A percentile compares a stretch with the other conserved stretches of the same genome.
Evolutionary conservation across 2,797 vertebrate species (phyloP).

Genomic region (Schizothorax lantsangensis): DNA sequence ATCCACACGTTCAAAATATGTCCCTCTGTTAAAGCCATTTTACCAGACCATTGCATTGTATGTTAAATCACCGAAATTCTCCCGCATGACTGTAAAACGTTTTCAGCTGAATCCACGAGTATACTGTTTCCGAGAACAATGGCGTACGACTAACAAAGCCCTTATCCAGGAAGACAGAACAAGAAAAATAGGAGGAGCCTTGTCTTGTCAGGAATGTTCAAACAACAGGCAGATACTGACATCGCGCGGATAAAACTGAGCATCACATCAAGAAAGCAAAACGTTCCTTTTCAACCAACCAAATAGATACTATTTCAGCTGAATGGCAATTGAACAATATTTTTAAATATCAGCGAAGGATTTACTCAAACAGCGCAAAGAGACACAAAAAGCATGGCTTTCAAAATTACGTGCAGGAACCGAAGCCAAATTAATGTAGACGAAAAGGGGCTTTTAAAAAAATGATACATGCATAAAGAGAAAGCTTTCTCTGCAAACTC

Average conservation of each 20-base stretch:
- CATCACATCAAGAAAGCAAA: background rate
- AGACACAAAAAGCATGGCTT: background rate
- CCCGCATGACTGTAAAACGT: background rate
- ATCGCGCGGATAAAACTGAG: constrained; percentile 24
- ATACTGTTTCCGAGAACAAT: constrained; percentile 23
- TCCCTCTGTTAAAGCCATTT: constrained; percentile 23
- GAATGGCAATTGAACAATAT: background rate
- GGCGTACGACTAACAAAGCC: constrained; percentile 44
- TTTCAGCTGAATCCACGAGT: background rate
- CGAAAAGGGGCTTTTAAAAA: background rate
- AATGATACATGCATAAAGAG: too few relatives aligned
- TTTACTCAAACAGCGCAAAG: background rate
- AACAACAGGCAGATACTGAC: constrained; percentile 33
- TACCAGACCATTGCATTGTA: background rate
- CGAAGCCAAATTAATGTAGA: background rate
- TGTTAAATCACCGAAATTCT: background rate
- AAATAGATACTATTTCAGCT: background rate
- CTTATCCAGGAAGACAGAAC: background rate
- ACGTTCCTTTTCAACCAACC: background rate
- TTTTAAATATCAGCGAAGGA: background rate
- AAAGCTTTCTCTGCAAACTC: background rate
- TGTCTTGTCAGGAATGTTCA: background rate
- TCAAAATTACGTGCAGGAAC: background rate
- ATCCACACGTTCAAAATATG: background rate
- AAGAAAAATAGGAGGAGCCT: constrained; percentile 28